Evolutionary conservation across 2,113 vertebrate genomes (phyloP), one percentile per base, ranked within the genome.

Genomic region (Puntigrus tetrazona): DNA sequence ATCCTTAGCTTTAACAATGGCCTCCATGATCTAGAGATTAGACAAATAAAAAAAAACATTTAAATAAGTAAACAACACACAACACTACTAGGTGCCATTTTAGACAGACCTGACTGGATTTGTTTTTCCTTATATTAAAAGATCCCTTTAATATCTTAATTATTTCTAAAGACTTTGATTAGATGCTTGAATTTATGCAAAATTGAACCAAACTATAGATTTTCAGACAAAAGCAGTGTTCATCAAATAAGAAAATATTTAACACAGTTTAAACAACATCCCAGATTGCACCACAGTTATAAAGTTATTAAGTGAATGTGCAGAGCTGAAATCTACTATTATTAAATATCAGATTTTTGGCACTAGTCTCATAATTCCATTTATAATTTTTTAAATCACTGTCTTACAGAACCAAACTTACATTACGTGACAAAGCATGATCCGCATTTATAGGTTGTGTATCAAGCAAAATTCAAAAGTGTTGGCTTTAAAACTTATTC

Each of bases 11-110:
- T 91, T 93, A 69, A 92, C 91, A 70, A 96, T 93, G 1, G 94
- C 95, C 83, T 94, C 94, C 2, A 96, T 93, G 81, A 96, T 93
- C 96, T 96, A 22, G 7, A 20, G 50, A 14, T 43, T 73, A 25
- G 5, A 50, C 16, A 67, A 43, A n/a, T 1, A 27, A 67, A 2
- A 36, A 45, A 45, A 27, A 11, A 45, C 78, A 81, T 29, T 78
- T 82, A 85, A 38, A 38, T 57, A 6, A 16, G 7, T 16, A 8
- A 31, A 36, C 20, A 69, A 25, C 14, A 65, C 27, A 65, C 9
- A 25, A 13, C 61, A 8, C 61, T 63, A 52, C 50, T 22, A 55
- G 20, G 5, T 65, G 31, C 29, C 29, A 31, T 16, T n/a, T n/a
- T 65, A 65, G 6, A 18, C 14, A 16, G 29, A 65, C 10, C 31